A percentile compares a stretch with the other conserved stretches of the same genome.
These are phyloP conservation scores for Crotalus viridis DNA, from an alignment of 2,113 vertebrate genomes.

Conservation along the genomic window DNA sequence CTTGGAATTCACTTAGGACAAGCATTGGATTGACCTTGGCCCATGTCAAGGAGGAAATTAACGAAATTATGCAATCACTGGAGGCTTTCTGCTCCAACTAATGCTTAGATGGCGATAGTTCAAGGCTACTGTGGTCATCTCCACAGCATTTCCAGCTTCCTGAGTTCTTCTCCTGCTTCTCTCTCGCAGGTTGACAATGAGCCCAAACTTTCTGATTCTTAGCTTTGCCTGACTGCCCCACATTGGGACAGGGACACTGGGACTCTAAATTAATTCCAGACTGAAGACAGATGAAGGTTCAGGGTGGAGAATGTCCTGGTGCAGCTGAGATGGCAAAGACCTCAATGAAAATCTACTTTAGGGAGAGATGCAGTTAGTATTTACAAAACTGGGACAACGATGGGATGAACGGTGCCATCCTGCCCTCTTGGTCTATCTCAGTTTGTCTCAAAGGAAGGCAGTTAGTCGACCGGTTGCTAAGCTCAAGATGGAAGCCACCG, in stretches of 20 bases:
- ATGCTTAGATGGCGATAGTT: background rate
- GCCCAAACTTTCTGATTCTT: background rate
- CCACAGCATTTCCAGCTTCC: background rate
- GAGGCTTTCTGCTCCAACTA: background rate
- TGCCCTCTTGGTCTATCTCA: slow-evolving; percentile 41
- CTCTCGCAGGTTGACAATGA: background rate
- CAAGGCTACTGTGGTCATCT: background rate
- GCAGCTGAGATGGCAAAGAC: background rate
- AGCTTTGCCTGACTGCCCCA: background rate
- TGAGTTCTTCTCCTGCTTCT: background rate
- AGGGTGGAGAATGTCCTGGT: background rate
- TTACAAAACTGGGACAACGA: slow-evolving; percentile 51
- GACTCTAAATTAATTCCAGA: background rate
- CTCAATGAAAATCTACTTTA: slow-evolving; percentile 33
- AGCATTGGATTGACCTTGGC: background rate
- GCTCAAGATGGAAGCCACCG: slow-evolving; percentile 37
- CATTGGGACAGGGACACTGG: background rate
- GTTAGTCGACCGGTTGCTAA: slow-evolving; percentile 39
- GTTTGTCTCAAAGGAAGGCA: slow-evolving; percentile 50
- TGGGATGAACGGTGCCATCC: slow-evolving; percentile 34
- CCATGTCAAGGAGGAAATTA: slow-evolving; percentile 41
- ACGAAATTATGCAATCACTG: slow-evolving; percentile 32
- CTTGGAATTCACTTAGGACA: background rate
- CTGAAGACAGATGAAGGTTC: no score
- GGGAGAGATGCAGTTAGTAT: slow-evolving; percentile 35